Base-by-base conservation (phyloP, 1,140 invertebrate species). In the Mya arenaria region DNA sequence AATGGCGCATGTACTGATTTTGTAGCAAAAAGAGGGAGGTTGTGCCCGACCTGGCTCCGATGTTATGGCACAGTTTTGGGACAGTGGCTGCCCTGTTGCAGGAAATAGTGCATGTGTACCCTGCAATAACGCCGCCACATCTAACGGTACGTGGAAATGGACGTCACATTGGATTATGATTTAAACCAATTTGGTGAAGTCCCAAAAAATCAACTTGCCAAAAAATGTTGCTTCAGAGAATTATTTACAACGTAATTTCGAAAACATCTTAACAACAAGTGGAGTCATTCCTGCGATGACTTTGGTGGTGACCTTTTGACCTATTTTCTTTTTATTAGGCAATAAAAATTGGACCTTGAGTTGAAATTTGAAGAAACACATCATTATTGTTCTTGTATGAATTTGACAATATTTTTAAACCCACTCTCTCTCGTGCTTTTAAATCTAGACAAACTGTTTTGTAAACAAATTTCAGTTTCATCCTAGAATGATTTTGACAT, bases 21-120 rank as follows among this genome's bases (percentile, higher is more conserved):
- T 90, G 66, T 91, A 99, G 99, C 91, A 99, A 99, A 92, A 99
- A 99, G 90, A 95, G 99, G 23, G 99, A 99, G 94, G 96, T 97
- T 41, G 97, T 99, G 6, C 96, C 97, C 28, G 99, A 99, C 91
- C 93, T 99, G 74, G 98, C 98, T 0, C 97, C 98, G 0, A 98
- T 99, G 97, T 92, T 99, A 74, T 99, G 99, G 99, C 96, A 99
- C 92, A 99, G 98, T 58, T 99, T 99, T 94, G 99, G 99, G 1
- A 99, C 98, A 19, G 98, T 98, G 23, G 97, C 98, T 39, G 98
- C 98, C 52, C 93, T 99, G 1, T 94, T 99, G 1, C 98, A 99
- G 92, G 95, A 96, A 89, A 95, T 96, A 23, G 97, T 99, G 8
- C 98, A 98, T 88, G 99, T 99, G 81, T 99, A 99, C 93, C 98